Base-by-base conservation (phyloP, 2,797 vertebrate genomes). In the Scolopax bukidnonensis region DNA sequence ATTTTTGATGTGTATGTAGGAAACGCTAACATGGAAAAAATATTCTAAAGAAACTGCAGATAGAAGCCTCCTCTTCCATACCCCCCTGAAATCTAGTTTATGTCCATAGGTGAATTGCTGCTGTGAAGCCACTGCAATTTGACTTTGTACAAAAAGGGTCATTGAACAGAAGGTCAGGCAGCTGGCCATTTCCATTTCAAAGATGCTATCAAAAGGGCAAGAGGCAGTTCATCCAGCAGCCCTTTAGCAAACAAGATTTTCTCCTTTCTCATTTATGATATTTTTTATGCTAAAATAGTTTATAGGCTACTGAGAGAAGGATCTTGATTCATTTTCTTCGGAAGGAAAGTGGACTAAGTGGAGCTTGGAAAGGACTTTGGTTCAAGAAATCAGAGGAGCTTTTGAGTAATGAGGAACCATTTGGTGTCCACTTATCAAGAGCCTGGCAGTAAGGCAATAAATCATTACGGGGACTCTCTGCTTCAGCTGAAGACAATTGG, bases 131-230 rank as follows among this genome's bases (percentile, higher is more conserved):
- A 98, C 98, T 98, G 98, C 98, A 98, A 98, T 98, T 97, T 99
- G 99, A 99, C 99, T 99, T 99, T 98, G 98, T 98, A 98, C 98
- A 98, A 97, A 98, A 98, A 98, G 98, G 99, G 98, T 99, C 99
- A 99, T 98, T 98, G 98, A 99, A 98, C 99, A 99, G 99, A 99
- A 99, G 99, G 99, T 98, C 98, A 96, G 98, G 98, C 99, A 99
- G 99, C 99, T 99, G 99, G 98, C 98, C 98, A 99, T 99, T 99
- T 99, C 99, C 99, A 99, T 99, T 98, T 99, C 98, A 99, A 99
- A 99, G 99, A 99, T 98, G 97, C 98, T 98, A 98, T 98, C 98
- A 98, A 98, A 98, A 98, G 98, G 98, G 98, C 98, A 98, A 98
- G 98, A 98, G 98, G 98, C 98, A 98, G 98, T 97, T 98, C 98